Evolutionary conservation across 2,888 invertebrate genomes (phyloP), one percentile per base, ranked within the genome.

Genomic region (Erpobdella octoculata): DNA sequence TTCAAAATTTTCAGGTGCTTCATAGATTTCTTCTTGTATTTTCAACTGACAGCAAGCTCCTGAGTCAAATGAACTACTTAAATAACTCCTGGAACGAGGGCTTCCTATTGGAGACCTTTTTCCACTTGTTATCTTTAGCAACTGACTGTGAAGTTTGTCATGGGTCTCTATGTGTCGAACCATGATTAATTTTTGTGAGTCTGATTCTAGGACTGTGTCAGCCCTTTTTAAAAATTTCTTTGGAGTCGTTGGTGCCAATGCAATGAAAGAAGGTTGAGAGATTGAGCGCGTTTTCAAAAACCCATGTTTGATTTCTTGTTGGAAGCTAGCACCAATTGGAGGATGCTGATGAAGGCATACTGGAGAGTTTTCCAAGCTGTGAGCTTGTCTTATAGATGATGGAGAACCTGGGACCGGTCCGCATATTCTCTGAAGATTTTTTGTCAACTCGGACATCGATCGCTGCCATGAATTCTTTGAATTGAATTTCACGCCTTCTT

Each of bases 401-500:
- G 21, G 21, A 8, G 53, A 53, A n/a, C n/a, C n/a, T 6, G n/a
- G 28, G 18, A 28, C 21, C 21, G 53, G 53, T 5, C 9, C 53
- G 53, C 53, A 53, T 21, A 53, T 53, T 53, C 53, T 53, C 15
- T 53, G 53, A 21, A 53, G 15, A 28, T 53, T 53, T 53, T 53
- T 53, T 21, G 21, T 28, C 53, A 53, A n/a, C n/a, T 53, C 53
- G 53, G 28, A 28, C 6, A 53, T 21, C 21, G 53, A 53, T 0
- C 53, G 5, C 53, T 53, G 53, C 53, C 53, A 53, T 1, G 53
- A 25, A 8, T 25, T 21, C 53, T 53, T 53, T 8, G 18, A 48
- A 3, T n/a, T 25, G n/a, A 53, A 53, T n/a, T n/a, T n/a, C n/a
- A n/a, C n/a, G n/a, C n/a, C n/a, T n/a, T n/a, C n/a, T n/a, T n/a